Percentiles rank a stretch among this genome's conserved stretches.
These are phyloP conservation scores for Microdon myrmicae DNA, from an alignment of 2,888 invertebrate species.

Conservation along the genomic window DNA sequence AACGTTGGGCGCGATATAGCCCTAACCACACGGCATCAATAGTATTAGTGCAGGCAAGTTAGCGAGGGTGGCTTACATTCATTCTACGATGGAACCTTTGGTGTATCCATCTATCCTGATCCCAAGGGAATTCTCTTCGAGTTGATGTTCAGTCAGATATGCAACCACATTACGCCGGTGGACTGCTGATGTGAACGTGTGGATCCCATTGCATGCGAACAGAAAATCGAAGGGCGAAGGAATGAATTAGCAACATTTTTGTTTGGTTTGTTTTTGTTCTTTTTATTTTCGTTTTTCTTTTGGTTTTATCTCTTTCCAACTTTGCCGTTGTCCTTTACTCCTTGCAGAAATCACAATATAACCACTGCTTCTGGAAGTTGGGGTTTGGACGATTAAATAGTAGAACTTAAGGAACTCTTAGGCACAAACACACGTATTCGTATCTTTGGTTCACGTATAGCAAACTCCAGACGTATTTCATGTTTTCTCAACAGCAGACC, in stretches of 20 bases:
- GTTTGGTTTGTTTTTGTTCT: slow-evolving; percentile 13
- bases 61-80: slow-evolving; percentile 10
- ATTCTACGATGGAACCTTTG: slow-evolving; percentile 12
- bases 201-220: slow-evolving; percentile 1
- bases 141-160: slow-evolving; percentile 29
- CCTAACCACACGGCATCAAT: no score
- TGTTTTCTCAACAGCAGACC: no score
- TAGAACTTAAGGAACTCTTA: no score
- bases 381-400: no score
- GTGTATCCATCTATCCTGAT: slow-evolving; percentile 9
- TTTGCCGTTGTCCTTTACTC: no score
- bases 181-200: slow-evolving; percentile 9
- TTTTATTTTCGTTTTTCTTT: slow-evolving; percentile 16
- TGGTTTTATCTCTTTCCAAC: slow-evolving; percentile 22
- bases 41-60: slow-evolving; percentile 1
- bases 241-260: slow-evolving; percentile 19
- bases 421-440: no score
- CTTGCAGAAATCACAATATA: slow-evolving; percentile 10
- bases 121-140: slow-evolving; percentile 39
- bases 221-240: background rate
- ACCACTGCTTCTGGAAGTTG: no score
- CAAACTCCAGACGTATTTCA: no score
- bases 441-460: no score
- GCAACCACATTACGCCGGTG: slow-evolving; percentile 18
- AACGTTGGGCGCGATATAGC: no score